Conservation (phyloP, 2,113 vertebrate genomes). For the Nicator chloris region DNA sequence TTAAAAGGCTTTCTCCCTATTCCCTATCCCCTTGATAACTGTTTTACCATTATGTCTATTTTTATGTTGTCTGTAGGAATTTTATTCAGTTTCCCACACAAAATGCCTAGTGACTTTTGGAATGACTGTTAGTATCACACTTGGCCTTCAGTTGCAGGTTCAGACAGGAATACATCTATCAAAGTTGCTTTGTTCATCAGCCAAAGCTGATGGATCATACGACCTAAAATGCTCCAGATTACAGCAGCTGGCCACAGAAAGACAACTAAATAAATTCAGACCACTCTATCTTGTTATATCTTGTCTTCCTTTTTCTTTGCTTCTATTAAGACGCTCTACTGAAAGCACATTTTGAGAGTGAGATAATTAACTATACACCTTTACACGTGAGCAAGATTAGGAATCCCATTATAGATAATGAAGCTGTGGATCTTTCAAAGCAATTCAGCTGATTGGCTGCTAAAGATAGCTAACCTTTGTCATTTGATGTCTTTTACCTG, state of each 20-base stretch:
- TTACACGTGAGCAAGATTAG: not conserved
- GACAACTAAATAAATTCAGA: not conserved
- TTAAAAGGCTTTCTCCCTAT: not conserved
- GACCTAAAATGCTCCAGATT: not conserved
- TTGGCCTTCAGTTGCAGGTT: not conserved
- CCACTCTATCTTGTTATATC: not conserved
- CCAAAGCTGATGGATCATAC: not conserved
- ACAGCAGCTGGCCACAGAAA: not conserved
- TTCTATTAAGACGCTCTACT: not conserved
- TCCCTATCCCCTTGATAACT: not conserved
- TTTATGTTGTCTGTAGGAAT: not conserved
- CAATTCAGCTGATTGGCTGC: not conserved
- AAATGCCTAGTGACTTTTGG: not conserved
- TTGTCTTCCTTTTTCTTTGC: not conserved
- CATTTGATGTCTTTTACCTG: not conserved
- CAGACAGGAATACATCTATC: not conserved
- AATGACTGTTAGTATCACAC: not conserved
- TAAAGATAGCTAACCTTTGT: not conserved
- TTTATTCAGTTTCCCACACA: not conserved
- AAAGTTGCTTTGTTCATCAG: not conserved
- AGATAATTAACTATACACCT: not conserved
- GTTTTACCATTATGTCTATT: not conserved
- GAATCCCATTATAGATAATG: not conserved
- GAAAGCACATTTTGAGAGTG: not conserved
- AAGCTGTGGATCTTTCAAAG: not conserved